Conservation (phyloP, 2,113 vertebrate genomes). For the Brachyistius frenatus region DNA sequence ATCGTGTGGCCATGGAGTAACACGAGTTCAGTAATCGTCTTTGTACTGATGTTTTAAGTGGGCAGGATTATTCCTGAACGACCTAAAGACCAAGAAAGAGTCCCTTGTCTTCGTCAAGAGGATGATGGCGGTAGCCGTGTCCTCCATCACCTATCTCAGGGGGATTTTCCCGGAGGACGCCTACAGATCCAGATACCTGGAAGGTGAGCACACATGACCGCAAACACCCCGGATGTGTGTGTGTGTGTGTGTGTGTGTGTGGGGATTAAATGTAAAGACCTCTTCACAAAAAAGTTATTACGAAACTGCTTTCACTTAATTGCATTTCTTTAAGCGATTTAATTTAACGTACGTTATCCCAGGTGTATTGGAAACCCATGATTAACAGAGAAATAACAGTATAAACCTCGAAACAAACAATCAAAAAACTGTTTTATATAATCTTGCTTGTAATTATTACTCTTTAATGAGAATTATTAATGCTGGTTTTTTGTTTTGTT, state of each 20-base stretch:
- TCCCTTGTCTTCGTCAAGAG: slow-evolving; percentile 93
- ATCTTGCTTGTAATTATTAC: background rate
- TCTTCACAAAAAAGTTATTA: background rate
- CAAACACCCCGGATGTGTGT: background rate
- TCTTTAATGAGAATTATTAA: background rate
- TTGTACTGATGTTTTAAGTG: slow-evolving; percentile 55
- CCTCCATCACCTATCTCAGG: slow-evolving; percentile 95
- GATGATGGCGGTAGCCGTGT: slow-evolving; percentile 92
- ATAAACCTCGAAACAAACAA: too few species aligned
- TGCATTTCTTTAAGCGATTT: too few species aligned
- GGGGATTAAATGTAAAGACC: background rate
- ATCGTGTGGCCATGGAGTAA: slow-evolving; percentile 29
- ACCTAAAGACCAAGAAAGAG: slow-evolving; percentile 86
- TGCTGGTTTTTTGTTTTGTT: background rate
- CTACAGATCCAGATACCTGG: slow-evolving; percentile 93
- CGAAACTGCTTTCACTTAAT: too few species aligned
- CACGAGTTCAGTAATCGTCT: background rate
- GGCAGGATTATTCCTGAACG: slow-evolving; percentile 74
- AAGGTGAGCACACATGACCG: slow-evolving; percentile 84
- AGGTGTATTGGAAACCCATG: background rate
- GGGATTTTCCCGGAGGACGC: slow-evolving; percentile 96
- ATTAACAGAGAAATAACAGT: too few species aligned
- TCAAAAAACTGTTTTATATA: background rate
- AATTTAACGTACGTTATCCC: background rate
- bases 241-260: too few species aligned